These are phyloP conservation scores for Spilarctia lutea DNA, from an alignment of 2,888 invertebrate species.

Conservation along the genomic window DNA sequence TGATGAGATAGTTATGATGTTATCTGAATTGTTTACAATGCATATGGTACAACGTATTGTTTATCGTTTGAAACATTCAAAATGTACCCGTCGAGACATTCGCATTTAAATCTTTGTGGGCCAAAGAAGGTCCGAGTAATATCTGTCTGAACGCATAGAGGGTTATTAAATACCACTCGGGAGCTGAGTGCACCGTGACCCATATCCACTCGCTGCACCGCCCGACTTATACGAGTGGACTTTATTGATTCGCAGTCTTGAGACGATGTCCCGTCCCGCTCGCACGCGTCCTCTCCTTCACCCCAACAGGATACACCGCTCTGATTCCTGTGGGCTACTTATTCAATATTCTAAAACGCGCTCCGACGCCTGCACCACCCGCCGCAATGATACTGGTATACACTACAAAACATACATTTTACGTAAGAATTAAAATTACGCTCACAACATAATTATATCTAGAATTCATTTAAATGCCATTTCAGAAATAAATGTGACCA, in stretches of 20 bases:
- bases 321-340: slow-evolving; percentile 72
- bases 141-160: slow-evolving; percentile 72
- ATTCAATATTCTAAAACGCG: slow-evolving; percentile 82
- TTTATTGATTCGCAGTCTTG: slow-evolving; percentile 87
- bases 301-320: slow-evolving; percentile 54
- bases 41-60: slow-evolving; percentile 50
- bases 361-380: slow-evolving; percentile 75
- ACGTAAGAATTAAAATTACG: neutral
- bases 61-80: slow-evolving; percentile 60
- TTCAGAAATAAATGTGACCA: slow-evolving; percentile 31
- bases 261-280: slow-evolving; percentile 79
- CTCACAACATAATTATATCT: neutral
- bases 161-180: slow-evolving; percentile 81
- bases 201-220: slow-evolving; percentile 81
- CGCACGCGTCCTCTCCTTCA: slow-evolving; percentile 53
- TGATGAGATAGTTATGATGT: slow-evolving; percentile 53
- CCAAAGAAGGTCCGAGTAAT: slow-evolving; percentile 68
- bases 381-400: slow-evolving; percentile 13
- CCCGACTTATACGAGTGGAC: slow-evolving; percentile 84
- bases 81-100: slow-evolving; percentile 53
- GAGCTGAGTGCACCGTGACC: slow-evolving; percentile 83
- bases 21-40: slow-evolving; percentile 38
- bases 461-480: slow-evolving; percentile 22
- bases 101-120: slow-evolving; percentile 55
- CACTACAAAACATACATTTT: slow-evolving; percentile 1